Base-by-base conservation (phyloP, 2,113 vertebrate genomes). In the Mirounga angustirostris region DNA sequence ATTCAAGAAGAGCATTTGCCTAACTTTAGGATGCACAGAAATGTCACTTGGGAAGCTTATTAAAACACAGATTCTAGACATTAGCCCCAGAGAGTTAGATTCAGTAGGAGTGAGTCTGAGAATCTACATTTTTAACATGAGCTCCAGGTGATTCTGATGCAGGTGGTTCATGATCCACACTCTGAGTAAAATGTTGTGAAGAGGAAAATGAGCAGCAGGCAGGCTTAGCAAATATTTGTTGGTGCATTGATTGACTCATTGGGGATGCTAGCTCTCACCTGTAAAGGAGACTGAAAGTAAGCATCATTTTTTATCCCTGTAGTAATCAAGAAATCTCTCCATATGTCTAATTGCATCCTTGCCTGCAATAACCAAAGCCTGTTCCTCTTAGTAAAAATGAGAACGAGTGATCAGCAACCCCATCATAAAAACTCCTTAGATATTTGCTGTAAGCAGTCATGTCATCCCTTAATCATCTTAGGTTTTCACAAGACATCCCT, bases 251-350 rank as follows among this genome's bases (percentile, higher is more conserved):
- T 95, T 97, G 95, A 91, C 93, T 96, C 96, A 74, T 46, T 2
- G 40, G 97, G 94, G 97, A 95, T n/a, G 43, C 65, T 12, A 69
- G 80, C 71, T 97, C 59, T 97, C 93, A 97, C 94, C 93, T 97
- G 96, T 83, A 96, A 54, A 96, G 76, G 85, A 97, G 65, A 50
- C 36, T 82, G 73, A 91, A 96, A 0, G 59, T 78, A 89, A 82
- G 81, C 78, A 88, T 93, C 86, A 92, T 91, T 91, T 46, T 46
- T 95, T 65, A 96, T 96, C 95, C 91, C 93, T 40, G 76, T 74
- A 89, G 97, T 95, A 97, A 98, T 98, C 93, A 97, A 97, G 95
- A 97, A 94, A 97, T 89, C 84, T 97, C 93, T 97, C 88, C 30
- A 7, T 85, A 28, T 78, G 43, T 89, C 67, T 97, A 98, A 98